Base-by-base conservation (phyloP, 2,797 vertebrate species). In the Platyrinchus mystaceus region DNA sequence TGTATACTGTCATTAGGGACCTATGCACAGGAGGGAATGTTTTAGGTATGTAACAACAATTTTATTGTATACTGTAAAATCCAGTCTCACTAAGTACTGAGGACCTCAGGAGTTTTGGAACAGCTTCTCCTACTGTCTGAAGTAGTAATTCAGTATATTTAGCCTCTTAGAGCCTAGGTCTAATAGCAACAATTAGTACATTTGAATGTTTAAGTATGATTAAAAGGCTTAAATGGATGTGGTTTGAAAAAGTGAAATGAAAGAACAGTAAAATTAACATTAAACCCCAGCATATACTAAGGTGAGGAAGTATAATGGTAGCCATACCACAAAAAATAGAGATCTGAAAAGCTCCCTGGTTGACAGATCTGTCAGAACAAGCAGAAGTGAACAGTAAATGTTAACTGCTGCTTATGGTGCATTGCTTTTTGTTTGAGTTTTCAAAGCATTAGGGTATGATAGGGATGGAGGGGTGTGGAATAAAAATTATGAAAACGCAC, bases 221-320 rank as follows among this genome's bases (percentile, higher is more conserved):
- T 85, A 14, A 89, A 95, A 95, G 89, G 49, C 39, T 89, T 77
- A 90, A 64, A 63, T 84, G 21, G 34, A 46, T 88, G 71, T 3
- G 32, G 53, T 89, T 93, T 81, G 79, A 81, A 92, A 91, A 95
- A 86, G 58, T 55, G 66, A 92, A 87, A 71, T 87, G 75, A 93
- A 92, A 90, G 77, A 87, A 34, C 32, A 60, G 59, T 86, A 76
- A 88, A 84, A 90, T 79, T 63, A 79, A 36, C 44, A 70, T 36
- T 84, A 63, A 84, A 90, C 12, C 28, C 6, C 32, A 59, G 37
- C 26, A 26, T 55, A 58, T n/a, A 58, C 52, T 46, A 8, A 12
- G 30, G 27, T 77, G 84, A 95, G 75, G 92, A 96, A 85, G 64
- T 64, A 14, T 32, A 67, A 22, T 59, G 37, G 63, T 67, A 82